Evolutionary conservation across 1,140 invertebrate species (phyloP), one percentile per base, ranked within the genome.

Genomic region (Penaeus indicus): DNA sequence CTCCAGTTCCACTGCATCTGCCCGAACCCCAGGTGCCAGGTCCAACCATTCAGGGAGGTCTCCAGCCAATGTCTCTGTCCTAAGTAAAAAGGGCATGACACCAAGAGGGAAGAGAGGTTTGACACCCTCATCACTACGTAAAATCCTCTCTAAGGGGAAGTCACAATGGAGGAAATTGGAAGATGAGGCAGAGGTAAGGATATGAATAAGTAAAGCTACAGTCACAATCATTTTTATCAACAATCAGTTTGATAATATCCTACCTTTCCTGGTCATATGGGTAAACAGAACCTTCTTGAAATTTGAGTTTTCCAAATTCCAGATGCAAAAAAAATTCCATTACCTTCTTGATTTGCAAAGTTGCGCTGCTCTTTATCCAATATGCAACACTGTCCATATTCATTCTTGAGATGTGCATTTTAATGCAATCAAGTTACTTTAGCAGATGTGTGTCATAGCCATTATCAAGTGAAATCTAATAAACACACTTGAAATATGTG

Each of bases 81-180:
- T 86, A 4, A 86, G 85, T 63, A 86, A 86, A 32, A 83, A 83
- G 42, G 86, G 86, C n/a, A 38, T 47, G 16, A 88, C 86, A 18
- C 86, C 86, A 21, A n/a, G 69, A 38, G 69, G 54, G 22, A 88
- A 63, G 86, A 83, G 42, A 25, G 86, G 63, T 21, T 75, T 61
- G 69, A 88, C 86, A 25, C 86, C 86, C 21, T 61, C 80, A 1
- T 88, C 86, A 75, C 64, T 88, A 22, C 64, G 80, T 22, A 88
- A 77, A 47, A 82, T 88, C n/a, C 86, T 88, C 32, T 27, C 79
- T 0, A 88, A 77, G 61, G 86, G 86, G 16, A 88, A 88, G 47
- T 88, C 86, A 60, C 86, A 80, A 18, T 88, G 86, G 86, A 88
- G 80, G 25, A 88, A 88, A n/a, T 32, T 88, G 16, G 80, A 88